These are phyloP conservation scores for Scelioninae gen. 1 DNA, from an alignment of 2,888 invertebrate species.

Conservation along the genomic window DNA sequence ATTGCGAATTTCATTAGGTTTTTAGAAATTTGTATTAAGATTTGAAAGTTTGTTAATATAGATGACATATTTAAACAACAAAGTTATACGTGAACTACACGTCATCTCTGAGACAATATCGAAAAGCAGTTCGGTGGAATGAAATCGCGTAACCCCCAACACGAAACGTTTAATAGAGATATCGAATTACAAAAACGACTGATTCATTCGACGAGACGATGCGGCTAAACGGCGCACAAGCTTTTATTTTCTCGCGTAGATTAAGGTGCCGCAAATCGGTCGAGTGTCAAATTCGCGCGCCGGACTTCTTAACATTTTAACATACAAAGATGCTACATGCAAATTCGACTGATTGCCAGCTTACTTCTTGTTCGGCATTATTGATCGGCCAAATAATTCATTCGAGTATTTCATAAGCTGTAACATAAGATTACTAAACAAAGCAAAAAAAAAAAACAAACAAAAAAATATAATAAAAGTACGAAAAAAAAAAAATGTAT, in stretches of 20 bases:
- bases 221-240: constrained; percentile 43
- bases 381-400: neutral
- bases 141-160: constrained; percentile 77
- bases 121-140: constrained; percentile 75
- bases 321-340: constrained; percentile 10
- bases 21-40: too few species aligned
- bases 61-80: too few species aligned
- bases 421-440: neutral
- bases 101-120: constrained; percentile 9
- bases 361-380: constrained; percentile 21
- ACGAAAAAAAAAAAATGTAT: constrained; percentile 2
- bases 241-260: constrained; percentile 47
- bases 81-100: neutral
- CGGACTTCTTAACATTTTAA: constrained; percentile 14
- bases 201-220: constrained; percentile 76
- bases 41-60: too few species aligned
- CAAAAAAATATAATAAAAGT: too few species aligned
- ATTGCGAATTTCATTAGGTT: too few species aligned
- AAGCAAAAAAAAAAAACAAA: too few species aligned
- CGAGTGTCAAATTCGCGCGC: constrained; percentile 50
- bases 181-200: constrained; percentile 77
- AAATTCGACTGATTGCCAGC: constrained; percentile 30
- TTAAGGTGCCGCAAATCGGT: constrained; percentile 47
- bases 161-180: constrained; percentile 77
- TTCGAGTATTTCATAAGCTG: neutral